Base-by-base conservation (phyloP, 2,797 vertebrate genomes). In the Enteromius afrohamiltoni region DNA sequence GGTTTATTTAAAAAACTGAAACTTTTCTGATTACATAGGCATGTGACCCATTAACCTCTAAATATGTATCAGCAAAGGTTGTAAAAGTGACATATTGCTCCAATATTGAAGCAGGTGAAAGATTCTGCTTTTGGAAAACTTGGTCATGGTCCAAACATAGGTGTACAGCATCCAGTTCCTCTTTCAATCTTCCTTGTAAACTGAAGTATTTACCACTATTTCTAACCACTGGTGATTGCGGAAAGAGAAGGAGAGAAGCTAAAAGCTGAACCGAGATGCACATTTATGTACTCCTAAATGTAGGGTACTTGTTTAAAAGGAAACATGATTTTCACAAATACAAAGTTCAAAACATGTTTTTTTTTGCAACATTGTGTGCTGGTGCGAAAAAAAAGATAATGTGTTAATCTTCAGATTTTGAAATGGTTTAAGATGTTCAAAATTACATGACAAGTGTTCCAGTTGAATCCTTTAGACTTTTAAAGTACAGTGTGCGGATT, bases 251-350 rank as follows among this genome's bases (percentile, higher is more conserved):
- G 42, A 53, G 29, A 49, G 40, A 26, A 64, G 42, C 64, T 65
- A 78, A 78, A 83, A 49, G 42, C 3, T 86, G 82, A 86, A 84
- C 71, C 19, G 73, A 86, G 73, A 84, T 3, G 23, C 64, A 10
- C 5, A 14, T 75, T 10, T 49, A 53, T 37, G 31, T 19, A 23
- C 19, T 16, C n/a, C 26, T 73, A 5, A 21, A 73, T 55, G 21
- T 62, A 62, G 60, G 23, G 5, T 16, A 6, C 19, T 14, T 75
- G 16, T 71, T 60, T 60, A 70, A 53, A 69, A 40, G 23, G 37
- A 70, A 53, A 58, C 7, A 13, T 0, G 13, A 65, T 40, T 4
- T 74, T 73, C 42, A 64, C 21, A 45, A 60, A 45, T 31, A 70
- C 6, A 31, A 62, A 71, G 19, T 49, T 4, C 1, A 55, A 40